Evolutionary conservation across 2,113 vertebrate species (phyloP).

Genomic region (Machaerirhynchus nigripectus): DNA sequence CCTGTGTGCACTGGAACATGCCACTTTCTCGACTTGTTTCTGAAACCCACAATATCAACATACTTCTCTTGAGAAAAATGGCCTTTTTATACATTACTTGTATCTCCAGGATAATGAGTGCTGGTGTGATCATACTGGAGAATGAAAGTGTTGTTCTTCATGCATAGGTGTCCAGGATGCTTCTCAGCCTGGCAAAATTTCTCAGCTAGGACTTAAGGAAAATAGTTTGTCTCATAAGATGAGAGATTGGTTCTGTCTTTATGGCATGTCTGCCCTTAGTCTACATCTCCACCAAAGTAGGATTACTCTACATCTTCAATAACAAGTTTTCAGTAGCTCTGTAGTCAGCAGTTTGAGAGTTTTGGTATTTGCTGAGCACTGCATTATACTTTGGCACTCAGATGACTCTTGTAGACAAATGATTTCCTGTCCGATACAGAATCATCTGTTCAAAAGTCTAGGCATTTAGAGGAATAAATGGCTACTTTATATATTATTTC

Average conservation of each 20-base stretch:
- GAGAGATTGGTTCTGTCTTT: not conserved
- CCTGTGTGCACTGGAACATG: not conserved
- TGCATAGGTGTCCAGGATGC: not conserved
- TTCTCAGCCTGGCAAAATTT: not conserved
- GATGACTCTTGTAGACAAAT: not conserved
- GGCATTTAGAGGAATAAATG: not conserved
- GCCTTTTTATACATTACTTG: not conserved
- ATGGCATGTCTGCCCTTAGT: not conserved
- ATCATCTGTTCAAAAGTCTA: not conserved
- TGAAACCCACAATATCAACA: not conserved
- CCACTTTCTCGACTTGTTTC: not conserved
- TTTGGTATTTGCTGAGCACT: not conserved
- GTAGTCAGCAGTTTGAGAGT: not conserved
- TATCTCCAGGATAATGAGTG: not conserved
- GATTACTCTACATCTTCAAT: not conserved
- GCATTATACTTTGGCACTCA: not conserved
- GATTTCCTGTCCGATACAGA: not conserved
- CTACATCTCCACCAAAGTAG: not conserved
- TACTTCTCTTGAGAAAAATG: not conserved
- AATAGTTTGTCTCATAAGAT: not conserved
- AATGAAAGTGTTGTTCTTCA: not conserved
- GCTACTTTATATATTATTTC: not conserved
- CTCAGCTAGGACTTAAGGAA: not conserved
- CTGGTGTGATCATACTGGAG: not conserved
- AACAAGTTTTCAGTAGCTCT: not conserved